Conservation (phyloP, 2,797 vertebrate genomes). For the Merluccius polli region DNA sequence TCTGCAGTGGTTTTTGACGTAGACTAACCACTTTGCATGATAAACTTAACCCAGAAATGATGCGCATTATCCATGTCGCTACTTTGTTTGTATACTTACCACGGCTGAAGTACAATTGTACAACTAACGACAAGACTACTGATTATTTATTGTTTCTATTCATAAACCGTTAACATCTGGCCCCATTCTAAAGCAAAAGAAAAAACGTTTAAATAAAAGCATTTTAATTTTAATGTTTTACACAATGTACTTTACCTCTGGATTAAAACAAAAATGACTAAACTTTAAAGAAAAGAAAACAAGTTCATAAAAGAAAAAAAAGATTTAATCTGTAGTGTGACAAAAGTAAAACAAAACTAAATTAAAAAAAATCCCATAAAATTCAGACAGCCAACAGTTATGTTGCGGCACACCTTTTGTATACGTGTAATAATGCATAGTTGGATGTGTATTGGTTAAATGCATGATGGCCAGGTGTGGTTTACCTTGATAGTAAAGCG, state of each 20-base stretch:
- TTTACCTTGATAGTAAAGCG: constrained; percentile 25
- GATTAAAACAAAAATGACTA: not conserved
- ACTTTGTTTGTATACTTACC: not conserved
- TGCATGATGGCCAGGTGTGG: constrained; percentile 33
- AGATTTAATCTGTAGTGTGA: not conserved
- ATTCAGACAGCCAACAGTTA: not conserved
- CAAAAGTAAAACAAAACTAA: not conserved
- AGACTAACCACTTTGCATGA: not conserved
- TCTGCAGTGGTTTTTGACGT: not conserved
- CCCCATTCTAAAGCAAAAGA: not conserved
- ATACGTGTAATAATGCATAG: constrained; percentile 3
- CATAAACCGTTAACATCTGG: not conserved
- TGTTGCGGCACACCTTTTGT: not conserved
- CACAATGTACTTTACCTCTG: not conserved
- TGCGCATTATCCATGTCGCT: not conserved
- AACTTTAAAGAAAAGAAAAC: not conserved
- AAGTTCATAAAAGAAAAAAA: not conserved
- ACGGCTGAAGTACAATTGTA: not conserved
- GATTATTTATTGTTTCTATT: not conserved
- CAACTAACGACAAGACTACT: not conserved
- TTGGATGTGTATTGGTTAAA: not conserved
- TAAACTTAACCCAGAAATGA: not conserved
- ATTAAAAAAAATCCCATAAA: not conserved
- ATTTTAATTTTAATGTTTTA: not conserved
- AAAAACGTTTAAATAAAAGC: not conserved